Evolutionary conservation across 2,797 vertebrate species (phyloP).

Genomic region (Alauda arvensis): DNA sequence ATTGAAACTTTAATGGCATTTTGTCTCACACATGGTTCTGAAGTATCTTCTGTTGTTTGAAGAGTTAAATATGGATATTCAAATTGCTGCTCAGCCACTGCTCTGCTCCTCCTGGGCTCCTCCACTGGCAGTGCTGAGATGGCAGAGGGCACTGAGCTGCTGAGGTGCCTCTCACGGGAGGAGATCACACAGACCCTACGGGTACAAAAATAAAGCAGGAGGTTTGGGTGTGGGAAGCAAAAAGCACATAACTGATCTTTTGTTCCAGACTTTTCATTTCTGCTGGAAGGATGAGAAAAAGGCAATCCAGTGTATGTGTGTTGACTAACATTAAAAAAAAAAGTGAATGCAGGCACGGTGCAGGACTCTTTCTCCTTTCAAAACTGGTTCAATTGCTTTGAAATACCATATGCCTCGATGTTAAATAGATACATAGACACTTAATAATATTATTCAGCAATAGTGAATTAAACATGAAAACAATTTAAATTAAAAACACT

Average conservation of each 20-base stretch:
- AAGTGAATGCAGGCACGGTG: not conserved
- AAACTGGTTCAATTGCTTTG: conserved; percentile 29
- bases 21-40: conserved; percentile 15
- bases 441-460: conserved; percentile 9
- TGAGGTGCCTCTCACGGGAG: not conserved
- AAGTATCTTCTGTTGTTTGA: conserved; percentile 31
- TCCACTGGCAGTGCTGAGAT: not conserved
- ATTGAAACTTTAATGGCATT: conserved; percentile 24
- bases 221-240: conserved; percentile 16
- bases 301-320: not conserved
- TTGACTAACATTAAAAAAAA: not conserved
- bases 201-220: conserved; percentile 10
- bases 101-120: conserved; percentile 3
- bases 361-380: not conserved
- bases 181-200: not conserved
- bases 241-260: not conserved
- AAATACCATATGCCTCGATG: not conserved
- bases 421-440: not conserved
- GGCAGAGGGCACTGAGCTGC: not conserved
- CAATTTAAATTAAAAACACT: conserved; percentile 35
- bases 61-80: conserved; percentile 45
- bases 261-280: conserved; percentile 26
- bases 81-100: not conserved
- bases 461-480: conserved; percentile 32
- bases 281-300: conserved; percentile 4